Percentiles rank a stretch among this genome's conserved stretches.
phyloP scores from a whole-genome alignment of 2,888 invertebrate species.

The Achlya flavicornis region DNA sequence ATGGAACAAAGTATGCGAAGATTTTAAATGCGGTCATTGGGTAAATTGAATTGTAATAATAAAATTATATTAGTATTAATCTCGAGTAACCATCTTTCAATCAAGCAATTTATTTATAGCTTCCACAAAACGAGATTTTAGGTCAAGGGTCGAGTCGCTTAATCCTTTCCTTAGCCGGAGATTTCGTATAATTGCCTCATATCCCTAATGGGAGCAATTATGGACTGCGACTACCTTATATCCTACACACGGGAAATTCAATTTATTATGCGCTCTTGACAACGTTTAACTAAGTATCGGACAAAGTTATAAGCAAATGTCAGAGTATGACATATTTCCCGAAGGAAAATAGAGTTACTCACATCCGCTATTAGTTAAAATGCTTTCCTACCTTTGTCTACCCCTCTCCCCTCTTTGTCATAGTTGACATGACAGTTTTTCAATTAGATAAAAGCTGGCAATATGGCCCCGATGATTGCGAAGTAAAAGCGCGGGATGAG shows the following conservation, averaged over 20 bases:
- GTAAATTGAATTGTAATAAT: slow-evolving; percentile 22
- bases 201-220: slow-evolving; percentile 51
- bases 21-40: slow-evolving; percentile 13
- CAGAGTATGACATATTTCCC: slow-evolving; percentile 15
- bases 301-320: slow-evolving; percentile 21
- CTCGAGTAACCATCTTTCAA: slow-evolving; percentile 1
- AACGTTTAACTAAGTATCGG: slow-evolving; percentile 49
- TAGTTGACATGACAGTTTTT: slow-evolving; percentile 23
- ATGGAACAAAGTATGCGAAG: neutral
- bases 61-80: slow-evolving; percentile 18
- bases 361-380: neutral
- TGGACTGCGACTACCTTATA: slow-evolving; percentile 40
- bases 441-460: slow-evolving; percentile 25
- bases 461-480: slow-evolving; percentile 34
- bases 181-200: slow-evolving; percentile 42
- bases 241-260: slow-evolving; percentile 54
- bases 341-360: neutral
- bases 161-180: slow-evolving; percentile 25
- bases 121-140: neutral
- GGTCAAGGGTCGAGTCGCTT: slow-evolving; percentile 18
- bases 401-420: slow-evolving; percentile 7
- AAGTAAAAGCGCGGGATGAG: slow-evolving; percentile 29
- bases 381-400: neutral
- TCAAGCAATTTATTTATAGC: slow-evolving; percentile 3
- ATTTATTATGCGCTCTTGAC: slow-evolving; percentile 50